Percentiles rank a stretch among this genome's conserved stretches.
Evolutionary conservation across 2,113 vertebrate genomes (phyloP).

Genomic region (Indri indri): DNA sequence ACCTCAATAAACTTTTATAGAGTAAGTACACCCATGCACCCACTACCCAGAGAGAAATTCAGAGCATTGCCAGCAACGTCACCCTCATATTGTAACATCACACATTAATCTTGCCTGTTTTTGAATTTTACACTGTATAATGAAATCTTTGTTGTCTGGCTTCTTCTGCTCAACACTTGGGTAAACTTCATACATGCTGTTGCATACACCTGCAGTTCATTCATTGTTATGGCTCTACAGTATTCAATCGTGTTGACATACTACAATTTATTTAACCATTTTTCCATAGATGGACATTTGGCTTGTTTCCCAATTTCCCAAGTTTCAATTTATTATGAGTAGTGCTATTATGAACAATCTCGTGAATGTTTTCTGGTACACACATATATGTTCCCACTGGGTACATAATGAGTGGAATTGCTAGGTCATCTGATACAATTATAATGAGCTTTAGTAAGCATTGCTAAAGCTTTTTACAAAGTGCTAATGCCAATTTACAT

Average conservation of each 20-base stretch:
- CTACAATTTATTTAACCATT: background rate
- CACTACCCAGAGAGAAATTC: background rate
- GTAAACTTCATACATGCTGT: background rate
- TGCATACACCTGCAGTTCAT: background rate
- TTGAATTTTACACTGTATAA: background rate
- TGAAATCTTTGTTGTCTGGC: background rate
- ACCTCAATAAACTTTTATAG: background rate
- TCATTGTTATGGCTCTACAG: background rate
- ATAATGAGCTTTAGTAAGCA: background rate
- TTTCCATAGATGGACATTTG: background rate
- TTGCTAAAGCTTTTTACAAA: background rate
- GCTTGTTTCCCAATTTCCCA: background rate
- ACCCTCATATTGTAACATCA: background rate
- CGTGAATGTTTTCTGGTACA: background rate
- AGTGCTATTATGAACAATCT: background rate
- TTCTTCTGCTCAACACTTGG: background rate
- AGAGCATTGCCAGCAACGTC: background rate
- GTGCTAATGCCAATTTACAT: background rate
- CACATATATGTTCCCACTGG: background rate
- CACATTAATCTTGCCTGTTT: background rate
- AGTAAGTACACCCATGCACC: background rate
- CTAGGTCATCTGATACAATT: background rate
- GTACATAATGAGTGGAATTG: background rate
- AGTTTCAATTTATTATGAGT: background rate
- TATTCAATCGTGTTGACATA: background rate